A percentile compares a stretch with the other conserved stretches of the same genome.
Evolutionary conservation across 2,797 vertebrate species (phyloP).

Genomic region (Cossypha niveicapilla): DNA sequence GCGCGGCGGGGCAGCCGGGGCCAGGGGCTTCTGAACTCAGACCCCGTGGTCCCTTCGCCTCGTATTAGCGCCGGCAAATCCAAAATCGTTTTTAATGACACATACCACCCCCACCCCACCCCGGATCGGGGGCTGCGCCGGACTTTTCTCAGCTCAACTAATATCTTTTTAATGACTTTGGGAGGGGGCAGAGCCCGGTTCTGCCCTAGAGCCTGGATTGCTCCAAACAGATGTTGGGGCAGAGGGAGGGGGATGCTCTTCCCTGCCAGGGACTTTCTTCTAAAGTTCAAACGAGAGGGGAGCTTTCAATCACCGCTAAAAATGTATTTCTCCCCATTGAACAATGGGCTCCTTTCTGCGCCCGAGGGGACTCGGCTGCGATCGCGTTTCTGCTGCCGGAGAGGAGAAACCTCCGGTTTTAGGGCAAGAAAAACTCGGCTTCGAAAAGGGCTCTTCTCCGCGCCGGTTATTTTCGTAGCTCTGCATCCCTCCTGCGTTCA

Average conservation of each 20-base stretch:
- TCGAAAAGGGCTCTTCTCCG: neutral
- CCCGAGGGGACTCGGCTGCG: slow-evolving; percentile 13
- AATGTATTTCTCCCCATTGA: slow-evolving; percentile 68
- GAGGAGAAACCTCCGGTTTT: neutral
- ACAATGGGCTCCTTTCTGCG: slow-evolving; percentile 73
- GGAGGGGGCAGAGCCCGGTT: slow-evolving; percentile 50
- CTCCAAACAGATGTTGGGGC: slow-evolving; percentile 77
- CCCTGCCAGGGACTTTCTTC: slow-evolving; percentile 72
- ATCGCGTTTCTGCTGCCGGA: slow-evolving; percentile 39
- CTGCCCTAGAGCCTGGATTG: slow-evolving; percentile 78
- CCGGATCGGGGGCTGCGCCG: slow-evolving; percentile 59
- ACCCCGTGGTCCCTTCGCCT: neutral
- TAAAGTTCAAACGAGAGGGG: slow-evolving; percentile 77
- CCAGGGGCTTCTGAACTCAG: neutral
- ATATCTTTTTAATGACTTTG: slow-evolving; percentile 82
- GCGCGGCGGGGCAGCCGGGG: neutral
- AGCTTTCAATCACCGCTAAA: slow-evolving; percentile 68
- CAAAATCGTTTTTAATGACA: slow-evolving; percentile 9
- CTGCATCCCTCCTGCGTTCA: neutral
- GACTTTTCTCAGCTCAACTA: slow-evolving; percentile 71
- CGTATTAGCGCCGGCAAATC: slow-evolving; percentile 1
- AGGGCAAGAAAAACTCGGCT: neutral
- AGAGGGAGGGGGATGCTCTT: slow-evolving; percentile 53
- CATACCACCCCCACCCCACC: neutral
- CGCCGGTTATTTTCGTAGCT: neutral